A percentile compares a stretch with the other conserved stretches of the same genome.
Evolutionary conservation across 92 coral and sea anemone species (phyloP).

Genomic region (Pocillopora meandrina): DNA sequence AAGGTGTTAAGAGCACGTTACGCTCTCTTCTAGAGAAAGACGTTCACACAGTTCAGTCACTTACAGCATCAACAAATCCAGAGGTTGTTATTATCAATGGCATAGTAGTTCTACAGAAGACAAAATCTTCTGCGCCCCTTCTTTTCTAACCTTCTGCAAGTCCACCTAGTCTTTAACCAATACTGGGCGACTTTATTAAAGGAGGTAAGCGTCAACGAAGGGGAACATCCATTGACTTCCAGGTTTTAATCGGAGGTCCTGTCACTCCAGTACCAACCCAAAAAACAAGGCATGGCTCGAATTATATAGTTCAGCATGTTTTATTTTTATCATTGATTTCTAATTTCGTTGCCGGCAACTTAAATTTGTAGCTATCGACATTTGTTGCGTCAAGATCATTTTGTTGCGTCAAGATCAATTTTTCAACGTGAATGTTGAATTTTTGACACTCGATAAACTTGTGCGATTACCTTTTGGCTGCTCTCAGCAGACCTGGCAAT

Average conservation of each 20-base stretch:
- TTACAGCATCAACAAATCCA: conserved; percentile 28
- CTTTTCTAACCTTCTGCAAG: conserved; percentile 9
- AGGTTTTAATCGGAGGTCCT: conserved; percentile 39
- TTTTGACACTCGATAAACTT: conserved; percentile 42
- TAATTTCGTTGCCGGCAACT: conserved; percentile 38
- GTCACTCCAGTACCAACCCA: conserved; percentile 63
- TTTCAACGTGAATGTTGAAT: conserved; percentile 27
- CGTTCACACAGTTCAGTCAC: conserved; percentile 38
- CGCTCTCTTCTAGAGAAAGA: conserved; percentile 47
- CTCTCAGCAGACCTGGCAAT: conserved; percentile 33
- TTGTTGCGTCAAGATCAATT: too few relatives aligned
- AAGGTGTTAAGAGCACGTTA: conserved; percentile 29
- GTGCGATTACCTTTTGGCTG: conserved; percentile 41
- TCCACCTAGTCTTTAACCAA: conserved; percentile 24
- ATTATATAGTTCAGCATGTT: background rate
- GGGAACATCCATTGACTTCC: conserved; percentile 39
- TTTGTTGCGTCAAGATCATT: too few relatives aligned
- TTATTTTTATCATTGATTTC: background rate
- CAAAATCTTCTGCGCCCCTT: conserved; percentile 40
- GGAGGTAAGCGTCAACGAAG: conserved; percentile 49
- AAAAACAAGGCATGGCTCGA: conserved; percentile 35
- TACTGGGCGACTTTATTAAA: conserved; percentile 42
- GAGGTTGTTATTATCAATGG: conserved; percentile 27
- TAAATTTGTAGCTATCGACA: conserved; percentile 27
- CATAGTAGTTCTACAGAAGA: conserved; percentile 41